Percentiles rank a stretch among this genome's conserved stretches.
Conservation (phyloP, 2,113 vertebrate species). For the Ceratotherium simum region DNA sequence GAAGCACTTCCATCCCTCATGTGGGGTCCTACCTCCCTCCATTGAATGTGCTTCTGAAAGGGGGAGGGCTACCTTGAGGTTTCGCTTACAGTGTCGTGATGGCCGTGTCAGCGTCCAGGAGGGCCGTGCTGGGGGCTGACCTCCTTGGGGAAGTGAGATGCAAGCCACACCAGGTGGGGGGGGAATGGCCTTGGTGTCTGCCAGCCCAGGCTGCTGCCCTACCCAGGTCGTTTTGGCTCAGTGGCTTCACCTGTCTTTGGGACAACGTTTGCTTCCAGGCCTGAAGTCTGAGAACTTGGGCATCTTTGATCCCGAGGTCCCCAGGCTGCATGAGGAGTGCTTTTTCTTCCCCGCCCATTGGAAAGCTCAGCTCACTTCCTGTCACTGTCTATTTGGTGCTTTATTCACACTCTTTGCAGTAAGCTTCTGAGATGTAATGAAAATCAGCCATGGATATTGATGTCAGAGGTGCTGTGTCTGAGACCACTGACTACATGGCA, state of each 20-base stretch:
- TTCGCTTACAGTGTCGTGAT: not conserved
- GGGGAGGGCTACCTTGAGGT: not conserved
- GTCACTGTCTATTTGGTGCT: not conserved
- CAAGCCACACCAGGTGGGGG: not conserved
- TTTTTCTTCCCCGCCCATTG: not conserved
- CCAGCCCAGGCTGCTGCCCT: not conserved
- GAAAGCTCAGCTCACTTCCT: not conserved
- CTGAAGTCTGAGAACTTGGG: not conserved
- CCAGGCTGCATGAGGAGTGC: not conserved
- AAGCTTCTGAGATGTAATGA: not conserved
- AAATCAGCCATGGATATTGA: not conserved
- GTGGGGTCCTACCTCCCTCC: not conserved
- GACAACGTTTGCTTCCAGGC: not conserved
- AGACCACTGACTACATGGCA: accelerated
- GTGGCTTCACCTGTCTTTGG: not conserved
- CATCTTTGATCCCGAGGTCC: not conserved
- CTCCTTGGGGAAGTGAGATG: not conserved
- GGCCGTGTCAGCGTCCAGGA: not conserved
- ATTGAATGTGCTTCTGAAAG: not conserved
- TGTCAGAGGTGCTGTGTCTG: not conserved
- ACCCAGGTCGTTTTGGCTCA: not conserved
- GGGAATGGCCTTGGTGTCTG: not conserved
- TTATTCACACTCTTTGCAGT: not conserved
- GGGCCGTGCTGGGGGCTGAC: not conserved
- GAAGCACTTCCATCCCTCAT: not conserved